A percentile compares a stretch with the other conserved stretches of the same genome.
These are phyloP conservation scores for Psittacula derbiana DNA, from an alignment of 2,797 vertebrate genomes.

Conservation along the genomic window DNA sequence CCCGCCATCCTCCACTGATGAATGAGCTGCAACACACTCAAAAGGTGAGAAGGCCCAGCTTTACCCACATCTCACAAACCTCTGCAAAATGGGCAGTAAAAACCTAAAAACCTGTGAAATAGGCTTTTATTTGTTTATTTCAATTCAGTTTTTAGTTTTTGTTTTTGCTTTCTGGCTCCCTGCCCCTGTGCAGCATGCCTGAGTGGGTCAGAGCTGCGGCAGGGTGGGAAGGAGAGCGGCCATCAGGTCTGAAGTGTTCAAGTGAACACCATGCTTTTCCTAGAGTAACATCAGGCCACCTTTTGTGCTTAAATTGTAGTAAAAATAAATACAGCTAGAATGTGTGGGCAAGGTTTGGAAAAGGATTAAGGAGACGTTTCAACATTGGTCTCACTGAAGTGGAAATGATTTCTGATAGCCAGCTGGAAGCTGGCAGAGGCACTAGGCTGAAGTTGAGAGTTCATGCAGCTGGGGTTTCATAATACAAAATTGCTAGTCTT, in stretches of 20 bases:
- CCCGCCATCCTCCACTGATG: neutral
- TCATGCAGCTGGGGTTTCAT: constrained; percentile 62
- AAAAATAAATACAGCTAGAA: constrained; percentile 57
- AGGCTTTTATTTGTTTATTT: neutral
- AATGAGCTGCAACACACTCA: constrained; percentile 24
- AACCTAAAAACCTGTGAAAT: neutral
- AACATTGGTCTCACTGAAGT: constrained; percentile 43
- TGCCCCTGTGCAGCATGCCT: neutral
- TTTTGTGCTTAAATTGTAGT: constrained; percentile 39
- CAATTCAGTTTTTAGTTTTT: neutral
- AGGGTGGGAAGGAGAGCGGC: neutral
- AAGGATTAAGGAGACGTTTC: constrained; percentile 56
- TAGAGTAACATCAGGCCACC: constrained; percentile 13
- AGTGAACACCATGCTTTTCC: neutral
- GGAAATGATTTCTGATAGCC: constrained; percentile 66
- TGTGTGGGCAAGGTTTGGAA: constrained; percentile 40
- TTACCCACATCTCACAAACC: neutral
- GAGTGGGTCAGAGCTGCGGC: rapidly evolving
- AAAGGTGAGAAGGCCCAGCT: constrained; percentile 34
- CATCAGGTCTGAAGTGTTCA: neutral
- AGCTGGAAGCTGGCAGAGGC: constrained; percentile 63
- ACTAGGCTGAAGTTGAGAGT: constrained; percentile 46
- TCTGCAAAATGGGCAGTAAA: neutral
- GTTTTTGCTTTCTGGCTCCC: neutral
- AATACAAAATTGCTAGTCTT: constrained; percentile 45